Percentiles rank a stretch among this genome's conserved stretches.
Evolutionary conservation across 2,888 invertebrate genomes (phyloP).

Genomic region (Physocephala rufipes): DNA sequence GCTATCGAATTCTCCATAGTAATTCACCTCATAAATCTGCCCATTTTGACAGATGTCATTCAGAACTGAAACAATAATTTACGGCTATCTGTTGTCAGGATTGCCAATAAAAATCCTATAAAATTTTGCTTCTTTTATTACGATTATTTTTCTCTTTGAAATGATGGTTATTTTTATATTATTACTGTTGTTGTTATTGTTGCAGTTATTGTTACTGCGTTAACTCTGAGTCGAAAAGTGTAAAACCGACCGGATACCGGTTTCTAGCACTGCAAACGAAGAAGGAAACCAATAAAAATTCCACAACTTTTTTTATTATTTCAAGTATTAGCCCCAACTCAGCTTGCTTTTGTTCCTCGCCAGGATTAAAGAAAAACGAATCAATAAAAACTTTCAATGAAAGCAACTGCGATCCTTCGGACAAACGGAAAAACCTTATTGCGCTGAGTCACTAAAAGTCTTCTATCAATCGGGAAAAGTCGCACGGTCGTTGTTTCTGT

Average conservation of each 20-base stretch:
- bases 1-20: conserved; percentile 11
- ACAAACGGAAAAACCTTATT: background rate
- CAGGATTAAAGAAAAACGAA: conserved; percentile 17
- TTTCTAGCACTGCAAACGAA: conserved; percentile 24
- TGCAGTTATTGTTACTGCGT: background rate
- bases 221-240: background rate
- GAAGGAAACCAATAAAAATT: conserved; percentile 26
- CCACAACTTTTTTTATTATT: conserved; percentile 18
- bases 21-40: conserved; percentile 26
- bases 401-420: background rate
- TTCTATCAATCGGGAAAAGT: too few relatives aligned
- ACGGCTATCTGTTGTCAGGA: conserved; percentile 9
- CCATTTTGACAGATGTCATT: conserved; percentile 31
- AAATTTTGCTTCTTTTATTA: conserved; percentile 12
- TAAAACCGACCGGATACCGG: background rate
- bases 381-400: conserved; percentile 21
- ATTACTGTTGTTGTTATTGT: background rate
- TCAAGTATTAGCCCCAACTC: too few relatives aligned
- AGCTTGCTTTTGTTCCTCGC: background rate
- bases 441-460: background rate
- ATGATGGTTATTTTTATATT: background rate
- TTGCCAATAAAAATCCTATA: conserved; percentile 29
- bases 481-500: background rate
- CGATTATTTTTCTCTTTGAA: conserved; percentile 1
- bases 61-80: conserved; percentile 18